These are phyloP conservation scores for Scolopax bukidnonensis DNA, from an alignment of 2,797 vertebrate genomes.

Conservation along the genomic window DNA sequence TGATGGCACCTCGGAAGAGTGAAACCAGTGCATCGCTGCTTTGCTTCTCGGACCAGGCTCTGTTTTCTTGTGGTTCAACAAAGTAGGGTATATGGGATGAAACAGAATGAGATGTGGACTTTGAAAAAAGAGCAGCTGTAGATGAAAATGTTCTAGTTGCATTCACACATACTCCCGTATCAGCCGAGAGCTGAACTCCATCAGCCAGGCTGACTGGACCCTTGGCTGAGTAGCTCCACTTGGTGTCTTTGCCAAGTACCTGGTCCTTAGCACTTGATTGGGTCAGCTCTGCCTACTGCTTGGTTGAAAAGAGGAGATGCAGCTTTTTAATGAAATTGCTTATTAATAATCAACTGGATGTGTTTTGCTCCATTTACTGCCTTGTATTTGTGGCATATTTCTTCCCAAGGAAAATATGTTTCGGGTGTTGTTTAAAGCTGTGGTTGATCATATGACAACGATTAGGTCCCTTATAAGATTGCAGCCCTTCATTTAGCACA, in stretches of 20 bases:
- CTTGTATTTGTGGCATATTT: neutral
- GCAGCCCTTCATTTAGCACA: slow-evolving; percentile 27
- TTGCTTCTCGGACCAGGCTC: neutral
- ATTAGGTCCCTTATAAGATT: slow-evolving; percentile 26
- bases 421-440: neutral
- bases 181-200: neutral
- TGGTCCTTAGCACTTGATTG: neutral
- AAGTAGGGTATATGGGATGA: neutral
- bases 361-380: neutral
- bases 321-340: slow-evolving; percentile 27
- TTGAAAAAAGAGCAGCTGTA: neutral
- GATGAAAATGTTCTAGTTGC: neutral
- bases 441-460: neutral
- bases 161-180: neutral
- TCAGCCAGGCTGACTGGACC: neutral
- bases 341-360: neutral
- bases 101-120: neutral
- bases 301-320: neutral
- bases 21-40: neutral
- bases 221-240: neutral
- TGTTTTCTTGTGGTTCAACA: neutral
- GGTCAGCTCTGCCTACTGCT: neutral
- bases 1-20: slow-evolving; percentile 71
- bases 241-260: neutral
- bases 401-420: neutral